Percentiles rank a stretch among this genome's conserved stretches.
Conservation (phyloP, 1,140 invertebrate genomes). For the Heliothis subflexa region DNA sequence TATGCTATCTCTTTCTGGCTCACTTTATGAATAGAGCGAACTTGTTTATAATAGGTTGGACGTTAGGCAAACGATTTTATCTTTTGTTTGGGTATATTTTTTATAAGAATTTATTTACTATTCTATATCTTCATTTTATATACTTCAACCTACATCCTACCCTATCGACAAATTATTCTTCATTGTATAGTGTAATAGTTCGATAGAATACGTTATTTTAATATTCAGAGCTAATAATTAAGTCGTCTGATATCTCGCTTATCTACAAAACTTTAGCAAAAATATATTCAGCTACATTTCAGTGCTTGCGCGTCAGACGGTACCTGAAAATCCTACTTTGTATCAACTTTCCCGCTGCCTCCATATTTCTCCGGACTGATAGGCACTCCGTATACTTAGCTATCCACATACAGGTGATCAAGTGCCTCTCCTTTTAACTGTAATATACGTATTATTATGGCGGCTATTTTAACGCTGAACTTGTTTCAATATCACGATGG, state of each 20-base stretch:
- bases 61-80: constrained; percentile 25
- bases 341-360: constrained; percentile 79
- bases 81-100: constrained; percentile 17
- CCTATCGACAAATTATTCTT: not conserved
- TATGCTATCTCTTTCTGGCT: constrained; percentile 24
- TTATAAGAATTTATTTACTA: not conserved
- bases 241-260: not conserved
- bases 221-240: too few species aligned
- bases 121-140: not conserved
- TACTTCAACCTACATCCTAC: not conserved
- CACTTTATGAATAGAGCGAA: constrained; percentile 20
- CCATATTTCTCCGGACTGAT: constrained; percentile 76
- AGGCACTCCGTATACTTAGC: constrained; percentile 58
- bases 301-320: constrained; percentile 53
- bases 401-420: constrained; percentile 55
- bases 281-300: constrained; percentile 1
- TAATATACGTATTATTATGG: constrained; percentile 24
- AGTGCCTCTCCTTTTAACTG: constrained; percentile 40
- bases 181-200: too few species aligned
- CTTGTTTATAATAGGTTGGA: constrained; percentile 22
- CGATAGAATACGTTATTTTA: too few species aligned
- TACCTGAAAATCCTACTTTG: constrained; percentile 81
- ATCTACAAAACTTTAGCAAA: not conserved
- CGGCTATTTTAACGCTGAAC: constrained; percentile 7
- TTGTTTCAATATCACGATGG: not conserved